A percentile compares a stretch with the other conserved stretches of the same genome.
These are phyloP conservation scores for Loriculus beryllinus DNA, from an alignment of 2,797 vertebrate genomes.

Conservation along the genomic window DNA sequence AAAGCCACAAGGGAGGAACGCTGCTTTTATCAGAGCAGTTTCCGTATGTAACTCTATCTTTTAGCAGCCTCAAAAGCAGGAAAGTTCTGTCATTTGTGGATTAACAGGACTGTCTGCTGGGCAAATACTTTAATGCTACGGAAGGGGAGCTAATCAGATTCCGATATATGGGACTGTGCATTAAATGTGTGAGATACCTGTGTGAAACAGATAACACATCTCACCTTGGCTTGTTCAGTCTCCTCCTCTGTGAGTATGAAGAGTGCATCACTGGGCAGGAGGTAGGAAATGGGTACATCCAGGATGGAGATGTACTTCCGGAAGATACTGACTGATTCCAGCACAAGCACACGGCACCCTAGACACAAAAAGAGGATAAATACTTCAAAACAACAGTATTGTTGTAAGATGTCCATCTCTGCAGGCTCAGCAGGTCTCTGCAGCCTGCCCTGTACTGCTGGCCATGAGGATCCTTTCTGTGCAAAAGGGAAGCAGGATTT, in stretches of 20 bases:
- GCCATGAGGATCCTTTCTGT: background rate
- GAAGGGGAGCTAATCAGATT: background rate
- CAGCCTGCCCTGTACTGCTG: background rate
- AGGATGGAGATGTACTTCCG: slow-evolving; percentile 89
- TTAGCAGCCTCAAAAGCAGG: background rate
- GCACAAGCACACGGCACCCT: slow-evolving; percentile 84
- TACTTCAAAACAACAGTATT: background rate
- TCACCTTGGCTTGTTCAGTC: slow-evolving; percentile 86
- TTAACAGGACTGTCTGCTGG: background rate
- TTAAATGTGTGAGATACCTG: background rate
- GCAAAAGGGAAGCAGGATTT: background rate
- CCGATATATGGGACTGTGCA: background rate
- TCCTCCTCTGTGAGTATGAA: slow-evolving; percentile 79
- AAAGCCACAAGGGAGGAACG: background rate
- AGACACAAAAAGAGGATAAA: background rate
- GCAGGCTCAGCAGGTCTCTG: background rate
- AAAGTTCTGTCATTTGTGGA: background rate
- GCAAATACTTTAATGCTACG: background rate
- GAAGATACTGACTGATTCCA: slow-evolving; percentile 84
- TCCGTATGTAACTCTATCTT: background rate
- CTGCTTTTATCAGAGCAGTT: background rate
- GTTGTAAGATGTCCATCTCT: background rate
- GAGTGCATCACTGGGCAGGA: slow-evolving; percentile 74
- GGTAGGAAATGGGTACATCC: slow-evolving; percentile 87
- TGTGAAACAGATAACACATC: slow-evolving; percentile 2